Evolutionary conservation across 2,888 invertebrate species (phyloP).

Genomic region (Coelinius sp.): DNA sequence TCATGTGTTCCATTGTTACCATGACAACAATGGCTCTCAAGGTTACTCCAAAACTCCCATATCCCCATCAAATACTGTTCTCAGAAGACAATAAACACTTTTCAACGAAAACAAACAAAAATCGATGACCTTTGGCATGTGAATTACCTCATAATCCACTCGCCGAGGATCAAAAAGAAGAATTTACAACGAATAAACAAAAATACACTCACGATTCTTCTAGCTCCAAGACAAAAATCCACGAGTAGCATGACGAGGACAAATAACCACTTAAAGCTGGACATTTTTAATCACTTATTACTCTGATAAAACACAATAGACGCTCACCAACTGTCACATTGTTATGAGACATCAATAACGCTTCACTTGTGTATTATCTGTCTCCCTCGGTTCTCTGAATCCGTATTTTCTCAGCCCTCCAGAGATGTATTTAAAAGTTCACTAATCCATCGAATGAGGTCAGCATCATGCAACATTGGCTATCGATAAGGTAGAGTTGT

Average conservation of each 20-base stretch:
- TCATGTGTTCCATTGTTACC: constrained; percentile 31
- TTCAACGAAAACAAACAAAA: constrained; percentile 1
- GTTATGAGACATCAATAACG: background rate
- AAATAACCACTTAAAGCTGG: background rate
- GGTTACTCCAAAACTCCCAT: background rate
- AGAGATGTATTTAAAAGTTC: too few relatives aligned
- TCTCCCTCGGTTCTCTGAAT: too few relatives aligned
- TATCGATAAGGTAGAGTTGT: too few relatives aligned
- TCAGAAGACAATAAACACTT: background rate
- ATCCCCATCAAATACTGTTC: background rate
- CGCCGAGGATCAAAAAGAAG: background rate
- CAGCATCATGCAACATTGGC: too few relatives aligned
- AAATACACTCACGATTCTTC: constrained; percentile 8
- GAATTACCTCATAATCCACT: background rate
- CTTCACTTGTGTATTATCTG: too few relatives aligned
- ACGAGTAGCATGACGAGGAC: background rate
- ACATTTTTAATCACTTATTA: constrained; percentile 11
- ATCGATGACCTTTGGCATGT: constrained; percentile 3
- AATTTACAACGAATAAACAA: background rate
- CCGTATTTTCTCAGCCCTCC: too few relatives aligned
- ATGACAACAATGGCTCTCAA: constrained; percentile 39
- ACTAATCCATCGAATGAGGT: too few relatives aligned
- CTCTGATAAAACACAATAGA: background rate
- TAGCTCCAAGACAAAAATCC: background rate
- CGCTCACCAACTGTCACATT: constrained; percentile 18